phyloP scores from a whole-genome alignment of 2,797 vertebrate species.

The Psittacula derbiana region DNA sequence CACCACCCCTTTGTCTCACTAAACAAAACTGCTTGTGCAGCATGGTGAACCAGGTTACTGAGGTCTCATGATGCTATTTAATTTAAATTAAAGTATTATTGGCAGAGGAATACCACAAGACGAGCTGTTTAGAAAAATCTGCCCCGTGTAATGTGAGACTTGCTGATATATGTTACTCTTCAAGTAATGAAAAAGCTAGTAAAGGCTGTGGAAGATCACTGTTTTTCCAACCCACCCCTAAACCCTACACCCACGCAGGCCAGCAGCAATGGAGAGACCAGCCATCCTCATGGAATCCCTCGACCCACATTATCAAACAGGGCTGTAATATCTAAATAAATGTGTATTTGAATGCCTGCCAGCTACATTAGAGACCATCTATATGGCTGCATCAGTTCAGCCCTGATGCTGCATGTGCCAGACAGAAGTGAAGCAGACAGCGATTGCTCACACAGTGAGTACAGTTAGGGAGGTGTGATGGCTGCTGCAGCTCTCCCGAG shows the following conservation, averaged over 20 bases:
- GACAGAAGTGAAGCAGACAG: not conserved
- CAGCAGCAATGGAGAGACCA: not conserved
- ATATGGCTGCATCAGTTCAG: not conserved
- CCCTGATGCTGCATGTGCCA: not conserved
- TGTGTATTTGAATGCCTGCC: not conserved
- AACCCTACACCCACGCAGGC: rapidly evolving
- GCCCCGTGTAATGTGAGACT: rapidly evolving
- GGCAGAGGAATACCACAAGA: not conserved
- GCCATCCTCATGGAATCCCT: not conserved
- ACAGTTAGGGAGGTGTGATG: not conserved
- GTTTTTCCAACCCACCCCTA: not conserved
- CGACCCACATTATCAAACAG: not conserved
- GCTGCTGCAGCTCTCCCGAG: not conserved
- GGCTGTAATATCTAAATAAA: not conserved
- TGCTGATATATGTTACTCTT: not conserved
- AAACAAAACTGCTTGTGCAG: not conserved
- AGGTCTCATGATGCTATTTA: not conserved
- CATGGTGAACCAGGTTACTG: not conserved
- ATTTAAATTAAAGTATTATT: not conserved
- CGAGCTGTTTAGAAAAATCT: not conserved
- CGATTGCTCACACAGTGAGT: not conserved
- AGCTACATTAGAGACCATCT: not conserved
- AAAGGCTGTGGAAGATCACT: not conserved
- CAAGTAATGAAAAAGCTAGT: not conserved
- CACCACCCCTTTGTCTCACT: not conserved